Evolutionary conservation across 2,797 vertebrate genomes (phyloP).

Genomic region (Darevskia mixta): DNA sequence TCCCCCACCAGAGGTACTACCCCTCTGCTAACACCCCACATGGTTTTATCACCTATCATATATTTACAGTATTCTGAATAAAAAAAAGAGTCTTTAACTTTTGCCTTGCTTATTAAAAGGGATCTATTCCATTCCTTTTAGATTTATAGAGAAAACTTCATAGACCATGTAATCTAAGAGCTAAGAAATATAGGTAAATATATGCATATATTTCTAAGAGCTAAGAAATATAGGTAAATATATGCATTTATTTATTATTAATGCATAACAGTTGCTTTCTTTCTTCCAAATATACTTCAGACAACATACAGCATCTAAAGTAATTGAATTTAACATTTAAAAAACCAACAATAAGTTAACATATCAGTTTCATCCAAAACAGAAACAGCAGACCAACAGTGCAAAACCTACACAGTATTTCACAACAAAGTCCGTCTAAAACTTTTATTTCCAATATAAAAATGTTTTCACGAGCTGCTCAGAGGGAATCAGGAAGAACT

Average conservation of each 20-base stretch:
- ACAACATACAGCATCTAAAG: neutral
- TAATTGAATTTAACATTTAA: neutral
- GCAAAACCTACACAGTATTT: neutral
- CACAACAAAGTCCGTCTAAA: neutral
- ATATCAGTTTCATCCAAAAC: neutral
- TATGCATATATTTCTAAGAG: neutral
- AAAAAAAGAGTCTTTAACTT: neutral
- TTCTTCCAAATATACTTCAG: neutral
- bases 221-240: slow-evolving; percentile 7
- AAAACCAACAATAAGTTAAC: neutral
- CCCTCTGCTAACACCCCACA: neutral
- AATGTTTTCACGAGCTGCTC: neutral
- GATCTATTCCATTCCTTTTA: neutral
- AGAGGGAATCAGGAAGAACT: neutral
- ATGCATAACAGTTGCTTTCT: neutral
- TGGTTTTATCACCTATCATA: neutral
- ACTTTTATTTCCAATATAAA: neutral
- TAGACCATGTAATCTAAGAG: neutral
- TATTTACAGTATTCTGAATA: neutral
- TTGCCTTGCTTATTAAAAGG: neutral
- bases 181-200: slow-evolving; percentile 7
- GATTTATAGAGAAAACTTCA: neutral
- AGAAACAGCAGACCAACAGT: neutral
- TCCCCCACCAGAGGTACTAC: too few relatives aligned
- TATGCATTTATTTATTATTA: slow-evolving; percentile 1